These are phyloP conservation scores for Maniola hyperantus DNA, from an alignment of 2,888 invertebrate species.

Conservation along the genomic window DNA sequence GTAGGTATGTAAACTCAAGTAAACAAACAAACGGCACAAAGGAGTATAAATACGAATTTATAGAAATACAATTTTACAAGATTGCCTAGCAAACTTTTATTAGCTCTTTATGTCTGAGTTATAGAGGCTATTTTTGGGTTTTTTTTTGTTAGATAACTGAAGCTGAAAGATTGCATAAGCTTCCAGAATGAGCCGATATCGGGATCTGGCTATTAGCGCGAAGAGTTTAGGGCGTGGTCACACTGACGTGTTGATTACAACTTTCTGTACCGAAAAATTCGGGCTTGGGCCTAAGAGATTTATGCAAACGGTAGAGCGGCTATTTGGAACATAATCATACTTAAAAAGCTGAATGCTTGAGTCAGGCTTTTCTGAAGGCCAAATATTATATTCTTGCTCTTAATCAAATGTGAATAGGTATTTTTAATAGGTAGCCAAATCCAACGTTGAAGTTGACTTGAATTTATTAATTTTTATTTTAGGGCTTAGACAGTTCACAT, in stretches of 20 bases:
- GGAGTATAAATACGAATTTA: slow-evolving; percentile 59
- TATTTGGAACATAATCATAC: not conserved
- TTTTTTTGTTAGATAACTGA: not conserved
- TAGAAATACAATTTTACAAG: slow-evolving; percentile 38
- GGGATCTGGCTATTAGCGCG: slow-evolving; percentile 72
- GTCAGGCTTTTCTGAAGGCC: too few species aligned
- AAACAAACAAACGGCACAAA: slow-evolving; percentile 57
- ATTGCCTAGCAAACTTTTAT: not conserved
- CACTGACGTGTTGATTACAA: slow-evolving; percentile 77
- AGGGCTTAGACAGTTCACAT: too few species aligned
- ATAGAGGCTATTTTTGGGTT: slow-evolving; percentile 11
- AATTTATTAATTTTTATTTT: too few species aligned
- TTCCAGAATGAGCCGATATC: slow-evolving; percentile 67
- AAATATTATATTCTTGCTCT: not conserved
- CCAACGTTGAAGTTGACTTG: too few species aligned
- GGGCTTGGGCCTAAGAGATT: slow-evolving; percentile 3
- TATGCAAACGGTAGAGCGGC: not conserved
- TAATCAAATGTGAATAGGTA: too few species aligned
- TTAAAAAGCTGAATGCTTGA: not conserved
- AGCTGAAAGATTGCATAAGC: slow-evolving; percentile 28
- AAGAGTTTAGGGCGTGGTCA: slow-evolving; percentile 69
- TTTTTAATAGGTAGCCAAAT: too few species aligned
- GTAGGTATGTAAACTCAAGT: slow-evolving; percentile 23
- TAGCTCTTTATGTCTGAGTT: not conserved
- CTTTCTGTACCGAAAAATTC: slow-evolving; percentile 68